phyloP scores from a whole-genome alignment of 2,797 vertebrate genomes.

The Dendrocincla tyrannina region DNA sequence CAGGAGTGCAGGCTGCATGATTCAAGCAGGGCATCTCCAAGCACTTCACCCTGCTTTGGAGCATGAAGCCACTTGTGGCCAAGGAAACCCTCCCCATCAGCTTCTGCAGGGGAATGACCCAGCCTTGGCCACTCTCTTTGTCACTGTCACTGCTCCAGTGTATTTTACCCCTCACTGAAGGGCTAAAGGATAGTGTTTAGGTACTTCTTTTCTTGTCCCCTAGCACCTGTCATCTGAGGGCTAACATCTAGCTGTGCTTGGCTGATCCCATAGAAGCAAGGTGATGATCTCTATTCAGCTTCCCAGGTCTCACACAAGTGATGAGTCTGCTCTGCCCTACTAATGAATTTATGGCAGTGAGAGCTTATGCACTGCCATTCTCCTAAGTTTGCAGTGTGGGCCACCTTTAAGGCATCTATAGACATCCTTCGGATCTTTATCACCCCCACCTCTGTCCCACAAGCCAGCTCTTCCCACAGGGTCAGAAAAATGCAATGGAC shows the following conservation, averaged over 20 bases:
- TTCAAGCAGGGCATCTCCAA: neutral
- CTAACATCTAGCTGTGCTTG: neutral
- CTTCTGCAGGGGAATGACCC: neutral
- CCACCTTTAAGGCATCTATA: neutral
- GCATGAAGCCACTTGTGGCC: neutral
- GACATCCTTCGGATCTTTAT: neutral
- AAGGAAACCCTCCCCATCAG: neutral
- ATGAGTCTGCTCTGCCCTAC: neutral
- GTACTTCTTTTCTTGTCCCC: neutral
- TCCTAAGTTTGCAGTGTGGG: neutral
- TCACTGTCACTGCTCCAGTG: neutral
- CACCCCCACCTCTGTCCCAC: neutral
- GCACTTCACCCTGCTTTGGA: fast-evolving
- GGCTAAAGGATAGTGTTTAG: neutral
- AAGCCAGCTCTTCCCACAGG: neutral
- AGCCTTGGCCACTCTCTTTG: neutral
- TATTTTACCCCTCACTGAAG: neutral
- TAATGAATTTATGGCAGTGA: neutral
- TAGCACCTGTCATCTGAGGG: fast-evolving
- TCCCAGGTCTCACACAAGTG: neutral
- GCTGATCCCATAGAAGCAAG: neutral
- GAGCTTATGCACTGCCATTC: neutral
- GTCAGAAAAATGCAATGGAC: neutral
- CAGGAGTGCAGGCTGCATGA: neutral
- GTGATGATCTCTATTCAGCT: neutral